Evolutionary conservation across 64 coral and sea anemone species (phyloP), one percentile per base, ranked within the genome.

Genomic region (Exaiptasia diaphana): DNA sequence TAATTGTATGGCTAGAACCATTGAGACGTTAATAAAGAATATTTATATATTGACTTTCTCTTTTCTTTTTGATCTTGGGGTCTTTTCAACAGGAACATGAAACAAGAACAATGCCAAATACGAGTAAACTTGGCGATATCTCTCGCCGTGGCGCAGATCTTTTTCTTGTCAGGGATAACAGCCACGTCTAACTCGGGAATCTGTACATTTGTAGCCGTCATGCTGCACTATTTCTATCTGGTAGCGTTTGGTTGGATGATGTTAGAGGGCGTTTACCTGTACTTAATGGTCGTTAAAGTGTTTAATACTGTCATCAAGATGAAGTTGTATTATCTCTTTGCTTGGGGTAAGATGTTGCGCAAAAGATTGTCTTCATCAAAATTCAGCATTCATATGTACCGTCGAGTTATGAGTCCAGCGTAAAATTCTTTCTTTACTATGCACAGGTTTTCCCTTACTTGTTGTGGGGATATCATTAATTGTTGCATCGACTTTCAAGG

Each of bases 231-330:
- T 48, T 86, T 87, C 56, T 93, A 93, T 39, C 68, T 87, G 32
- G 90, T 62, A 10, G 90, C 67, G 38, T 93, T 93, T 54, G 58
- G 53, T 46, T 93, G 90, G 90, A 93, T 93, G 90, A n/a, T 93
- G 3, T 54, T 93, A 36, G 90, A 93, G 38, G 90, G 90, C 7
- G 39, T 88, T 3, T 91, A 91, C 62, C 64, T 91, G 8, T 91
- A 91, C 29, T 38, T 91, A 11, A 73, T 80, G 82, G 64, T 93
- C 18, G 58, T 87, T 54, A 81, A 93, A 67, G 90, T 93, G 2
- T 93, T 87, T 13, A 93, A 93, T 43, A 82, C 77, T 38, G 28
- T 55, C 3, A 35, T 93, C 9, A 87, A 62, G 31, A 93, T 93
- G 69, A 63, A 64, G 24, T 52, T 80, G 0, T 88, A 88, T 53